phyloP scores from a whole-genome alignment of 2,888 invertebrate species.

The Drosophila rellima region DNA sequence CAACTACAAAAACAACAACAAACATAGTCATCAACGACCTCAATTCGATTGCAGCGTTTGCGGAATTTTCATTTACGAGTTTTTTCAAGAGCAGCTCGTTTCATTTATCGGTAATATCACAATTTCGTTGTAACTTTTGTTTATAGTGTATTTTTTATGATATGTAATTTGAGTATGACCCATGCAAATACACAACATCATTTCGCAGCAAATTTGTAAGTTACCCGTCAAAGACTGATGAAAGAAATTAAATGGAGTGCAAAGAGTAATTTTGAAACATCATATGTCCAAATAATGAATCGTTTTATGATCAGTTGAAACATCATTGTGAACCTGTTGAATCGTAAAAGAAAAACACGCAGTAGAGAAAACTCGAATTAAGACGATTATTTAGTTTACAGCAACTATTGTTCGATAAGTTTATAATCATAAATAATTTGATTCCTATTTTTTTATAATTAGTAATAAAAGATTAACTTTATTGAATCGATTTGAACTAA shows the following conservation, averaged over 20 bases:
- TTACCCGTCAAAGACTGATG: background rate
- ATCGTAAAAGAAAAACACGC: background rate
- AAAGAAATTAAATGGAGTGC: background rate
- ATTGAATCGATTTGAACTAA: no score
- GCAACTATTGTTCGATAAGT: background rate
- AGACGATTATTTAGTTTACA: background rate
- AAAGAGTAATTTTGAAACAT: background rate
- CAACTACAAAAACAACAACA: conserved; percentile 7
- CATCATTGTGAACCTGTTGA: background rate
- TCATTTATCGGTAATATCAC: conserved; percentile 8
- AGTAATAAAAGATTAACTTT: background rate
- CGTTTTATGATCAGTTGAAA: background rate
- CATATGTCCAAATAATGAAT: background rate
- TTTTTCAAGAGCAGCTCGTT: conserved; percentile 5
- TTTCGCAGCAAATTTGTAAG: background rate
- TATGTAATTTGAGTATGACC: background rate
- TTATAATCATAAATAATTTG: background rate
- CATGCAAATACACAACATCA: background rate
- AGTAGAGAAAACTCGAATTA: background rate
- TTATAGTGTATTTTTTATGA: background rate
- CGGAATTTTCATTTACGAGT: conserved; percentile 30
- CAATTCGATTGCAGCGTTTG: conserved; percentile 44
- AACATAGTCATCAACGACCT: conserved; percentile 19
- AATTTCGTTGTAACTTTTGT: conserved; percentile 8
- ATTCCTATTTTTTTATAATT: background rate